phyloP scores from a whole-genome alignment of 2,113 vertebrate species.

The Nycticryphes semicollaris region DNA sequence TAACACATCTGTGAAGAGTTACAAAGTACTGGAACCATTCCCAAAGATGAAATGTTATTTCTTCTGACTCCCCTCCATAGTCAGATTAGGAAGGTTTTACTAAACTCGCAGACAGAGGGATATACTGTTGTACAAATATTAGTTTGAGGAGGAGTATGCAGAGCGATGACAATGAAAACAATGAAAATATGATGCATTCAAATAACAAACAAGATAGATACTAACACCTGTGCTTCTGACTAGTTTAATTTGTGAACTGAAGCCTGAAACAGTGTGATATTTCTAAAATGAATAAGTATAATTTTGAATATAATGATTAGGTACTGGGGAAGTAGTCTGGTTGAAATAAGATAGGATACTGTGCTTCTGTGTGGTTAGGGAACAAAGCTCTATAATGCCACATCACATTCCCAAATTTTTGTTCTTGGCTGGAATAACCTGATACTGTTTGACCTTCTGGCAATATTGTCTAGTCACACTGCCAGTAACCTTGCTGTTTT shows the following conservation, averaged over 20 bases:
- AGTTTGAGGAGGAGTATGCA: background rate
- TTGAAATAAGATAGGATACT: background rate
- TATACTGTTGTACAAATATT: background rate
- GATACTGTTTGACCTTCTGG: conserved; percentile 40
- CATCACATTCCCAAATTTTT: background rate
- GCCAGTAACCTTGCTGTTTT: background rate
- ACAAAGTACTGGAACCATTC: background rate
- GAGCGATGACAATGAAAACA: background rate
- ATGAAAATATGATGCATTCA: background rate
- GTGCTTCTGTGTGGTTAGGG: background rate
- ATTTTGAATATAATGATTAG: background rate
- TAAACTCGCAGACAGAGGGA: background rate
- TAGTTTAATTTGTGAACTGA: background rate
- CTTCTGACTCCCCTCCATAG: background rate
- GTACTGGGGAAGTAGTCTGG: background rate
- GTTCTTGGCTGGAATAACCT: conserved; percentile 19
- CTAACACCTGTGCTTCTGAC: background rate
- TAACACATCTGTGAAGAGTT: background rate
- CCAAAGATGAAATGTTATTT: background rate
- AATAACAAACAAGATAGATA: background rate
- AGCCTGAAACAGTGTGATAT: background rate
- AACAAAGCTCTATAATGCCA: background rate
- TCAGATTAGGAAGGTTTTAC: background rate
- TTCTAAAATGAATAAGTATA: background rate
- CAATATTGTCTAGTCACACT: background rate